phyloP scores from a whole-genome alignment of 2,797 vertebrate species.

The Sitta carolinensis region DNA sequence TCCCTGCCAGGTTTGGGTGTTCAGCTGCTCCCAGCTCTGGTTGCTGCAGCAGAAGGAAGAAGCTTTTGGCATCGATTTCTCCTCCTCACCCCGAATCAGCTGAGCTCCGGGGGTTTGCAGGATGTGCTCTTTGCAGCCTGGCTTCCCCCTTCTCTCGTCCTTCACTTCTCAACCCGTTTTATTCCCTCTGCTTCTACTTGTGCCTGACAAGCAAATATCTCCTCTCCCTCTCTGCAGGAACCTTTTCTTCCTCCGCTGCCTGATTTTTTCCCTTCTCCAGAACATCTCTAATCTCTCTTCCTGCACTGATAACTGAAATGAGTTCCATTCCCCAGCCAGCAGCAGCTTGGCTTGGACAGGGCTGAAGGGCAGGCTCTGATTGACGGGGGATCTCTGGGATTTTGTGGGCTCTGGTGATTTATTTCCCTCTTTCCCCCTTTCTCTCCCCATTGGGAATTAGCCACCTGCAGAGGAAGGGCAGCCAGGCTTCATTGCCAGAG shows the following conservation, averaged over 20 bases:
- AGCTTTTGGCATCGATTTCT: not conserved
- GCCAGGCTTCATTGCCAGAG: fast-evolving
- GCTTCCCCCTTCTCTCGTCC: not conserved
- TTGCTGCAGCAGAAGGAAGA: not conserved
- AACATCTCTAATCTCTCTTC: slow-evolving; percentile 7
- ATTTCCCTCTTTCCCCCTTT: not conserved
- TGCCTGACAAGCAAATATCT: not conserved
- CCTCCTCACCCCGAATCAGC: not conserved
- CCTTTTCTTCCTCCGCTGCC: not conserved
- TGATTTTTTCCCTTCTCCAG: not conserved
- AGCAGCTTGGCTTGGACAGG: not conserved
- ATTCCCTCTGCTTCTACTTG: not conserved
- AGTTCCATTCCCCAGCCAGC: slow-evolving; percentile 2
- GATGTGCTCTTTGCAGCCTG: not conserved
- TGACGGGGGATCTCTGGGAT: not conserved
- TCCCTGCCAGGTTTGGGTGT: not conserved
- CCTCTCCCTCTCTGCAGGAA: not conserved
- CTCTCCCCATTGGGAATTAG: not conserved
- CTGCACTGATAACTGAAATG: slow-evolving; percentile 2
- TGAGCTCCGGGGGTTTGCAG: not conserved
- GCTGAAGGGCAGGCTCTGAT: slow-evolving; percentile 4
- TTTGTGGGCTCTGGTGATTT: not conserved
- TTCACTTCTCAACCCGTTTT: not conserved
- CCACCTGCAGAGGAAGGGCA: not conserved
- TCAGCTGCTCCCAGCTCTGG: not conserved